These are phyloP conservation scores for Priocnemis perturbator DNA, from an alignment of 2,888 invertebrate genomes.

Conservation along the genomic window DNA sequence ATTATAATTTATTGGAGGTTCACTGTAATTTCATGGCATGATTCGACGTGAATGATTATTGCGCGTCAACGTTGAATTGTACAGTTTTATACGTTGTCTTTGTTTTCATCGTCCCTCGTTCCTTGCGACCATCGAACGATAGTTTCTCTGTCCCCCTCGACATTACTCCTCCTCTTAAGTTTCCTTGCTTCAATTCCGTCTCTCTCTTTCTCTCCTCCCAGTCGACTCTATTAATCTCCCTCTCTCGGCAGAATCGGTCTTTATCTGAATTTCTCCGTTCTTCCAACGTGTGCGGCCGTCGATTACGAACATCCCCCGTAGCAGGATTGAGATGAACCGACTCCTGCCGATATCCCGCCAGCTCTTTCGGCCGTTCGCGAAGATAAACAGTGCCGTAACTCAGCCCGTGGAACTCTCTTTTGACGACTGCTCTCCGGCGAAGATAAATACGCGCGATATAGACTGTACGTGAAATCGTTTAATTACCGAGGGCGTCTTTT, in stretches of 20 bases:
- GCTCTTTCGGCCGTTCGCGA: constrained; percentile 24
- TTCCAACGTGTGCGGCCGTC: constrained; percentile 41
- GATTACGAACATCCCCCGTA: constrained; percentile 41
- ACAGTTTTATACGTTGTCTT: too few relatives aligned
- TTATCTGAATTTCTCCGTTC: too few relatives aligned
- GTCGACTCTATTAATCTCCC: constrained; percentile 1
- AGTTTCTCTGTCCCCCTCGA: neutral
- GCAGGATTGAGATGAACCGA: constrained; percentile 47
- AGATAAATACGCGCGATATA: constrained; percentile 23
- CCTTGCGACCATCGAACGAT: too few relatives aligned
- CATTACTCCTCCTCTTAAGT: neutral
- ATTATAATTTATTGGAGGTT: too few relatives aligned
- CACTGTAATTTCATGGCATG: too few relatives aligned
- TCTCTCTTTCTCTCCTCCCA: constrained; percentile 13
- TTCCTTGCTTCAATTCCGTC: constrained; percentile 2
- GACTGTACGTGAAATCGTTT: constrained; percentile 24
- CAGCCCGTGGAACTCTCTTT: constrained; percentile 7
- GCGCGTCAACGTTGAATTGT: too few relatives aligned
- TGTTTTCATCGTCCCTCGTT: too few relatives aligned
- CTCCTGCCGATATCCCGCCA: constrained; percentile 28
- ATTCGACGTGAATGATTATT: too few relatives aligned
- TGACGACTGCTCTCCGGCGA: constrained; percentile 24
- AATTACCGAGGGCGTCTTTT: constrained; percentile 20
- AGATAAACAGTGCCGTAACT: constrained; percentile 41
- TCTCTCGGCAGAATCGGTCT: too few relatives aligned